Base-by-base conservation (phyloP, 2,113 vertebrate species). In the Damaliscus lunatus region DNA sequence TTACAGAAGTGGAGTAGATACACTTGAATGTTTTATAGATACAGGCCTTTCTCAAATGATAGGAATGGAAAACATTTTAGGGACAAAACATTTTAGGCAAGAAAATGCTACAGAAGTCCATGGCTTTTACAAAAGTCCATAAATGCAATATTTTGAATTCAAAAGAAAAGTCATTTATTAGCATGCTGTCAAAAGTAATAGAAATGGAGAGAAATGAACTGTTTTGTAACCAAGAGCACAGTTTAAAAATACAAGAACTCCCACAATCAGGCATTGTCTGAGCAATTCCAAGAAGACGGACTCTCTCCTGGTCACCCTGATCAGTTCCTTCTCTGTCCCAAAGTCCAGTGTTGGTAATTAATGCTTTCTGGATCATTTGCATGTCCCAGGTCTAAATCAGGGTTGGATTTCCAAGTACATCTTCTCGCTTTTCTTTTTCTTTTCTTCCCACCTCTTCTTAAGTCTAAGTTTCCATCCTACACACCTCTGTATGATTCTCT, bases 191-290 rank as follows among this genome's bases (percentile, higher is more conserved):
- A 82, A 87, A 97, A 96, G 83, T 77, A 92, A 97, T 29, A 87
- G 59, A 97, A 94, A 96, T 96, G 50, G 31, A 67, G 55, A 88
- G 74, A 94, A 97, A 97, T 27, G 77, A 90, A 90, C 27, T 94
- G 40, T 88, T 55, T 60, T 90, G 52, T 87, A 95, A 90, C 3
- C 55, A 95, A 80, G 46, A 31, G 15, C 6, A 80, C 7, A 31
- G 85, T 95, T 97, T 88, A 90, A 90, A 86, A 87, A 59, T 59
- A 87, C 33, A 92, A 67, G 59, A 33, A 50, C 53, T 96, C 55
- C 53, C 46, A 88, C 6, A 82, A 7, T 81, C 16, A 62, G 52
- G 23, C 67, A 86, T 53, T 0, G 0, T 74, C 21, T 84, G 25
- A 80, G 89, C 60, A 82, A 55, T 67, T 77, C 13, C 9, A 27